phyloP scores from a whole-genome alignment of 2,888 invertebrate genomes.

The Cyaniris semiargus region DNA sequence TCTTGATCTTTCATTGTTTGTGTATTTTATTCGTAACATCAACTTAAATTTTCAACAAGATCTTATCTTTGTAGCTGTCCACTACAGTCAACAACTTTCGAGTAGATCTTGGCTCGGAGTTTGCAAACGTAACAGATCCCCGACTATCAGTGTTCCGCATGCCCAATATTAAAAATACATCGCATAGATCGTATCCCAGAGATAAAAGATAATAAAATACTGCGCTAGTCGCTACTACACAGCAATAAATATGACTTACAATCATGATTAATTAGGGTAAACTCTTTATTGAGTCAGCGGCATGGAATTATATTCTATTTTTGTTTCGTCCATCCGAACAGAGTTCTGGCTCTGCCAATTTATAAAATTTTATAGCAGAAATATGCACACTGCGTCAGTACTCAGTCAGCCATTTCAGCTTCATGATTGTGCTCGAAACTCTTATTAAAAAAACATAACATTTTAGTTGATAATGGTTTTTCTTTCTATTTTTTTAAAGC shows the following conservation, averaged over 20 bases:
- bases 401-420: conserved; percentile 37
- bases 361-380: conserved; percentile 72
- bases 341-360: conserved; percentile 70
- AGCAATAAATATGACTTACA: conserved; percentile 38
- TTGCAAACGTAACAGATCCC: not conserved
- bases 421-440: not conserved
- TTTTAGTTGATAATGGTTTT: not conserved
- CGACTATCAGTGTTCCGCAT: conserved; percentile 3
- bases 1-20: not conserved
- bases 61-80: not conserved
- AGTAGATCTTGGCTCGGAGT: conserved; percentile 3
- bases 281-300: conserved; percentile 59
- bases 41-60: not conserved
- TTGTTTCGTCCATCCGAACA: conserved; percentile 61
- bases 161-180: conserved; percentile 17
- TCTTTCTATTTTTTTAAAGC: not conserved
- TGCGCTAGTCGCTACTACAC: not conserved
- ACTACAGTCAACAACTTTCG: conserved; percentile 4
- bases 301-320: conserved; percentile 71
- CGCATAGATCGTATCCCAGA: not conserved
- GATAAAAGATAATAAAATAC: conserved; percentile 21
- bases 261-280: conserved; percentile 45
- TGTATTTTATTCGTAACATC: not conserved
- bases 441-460: not conserved
- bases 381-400: conserved; percentile 60